Conservation (phyloP, 2,113 vertebrate genomes). For the Brachypteracias leptosomus region DNA sequence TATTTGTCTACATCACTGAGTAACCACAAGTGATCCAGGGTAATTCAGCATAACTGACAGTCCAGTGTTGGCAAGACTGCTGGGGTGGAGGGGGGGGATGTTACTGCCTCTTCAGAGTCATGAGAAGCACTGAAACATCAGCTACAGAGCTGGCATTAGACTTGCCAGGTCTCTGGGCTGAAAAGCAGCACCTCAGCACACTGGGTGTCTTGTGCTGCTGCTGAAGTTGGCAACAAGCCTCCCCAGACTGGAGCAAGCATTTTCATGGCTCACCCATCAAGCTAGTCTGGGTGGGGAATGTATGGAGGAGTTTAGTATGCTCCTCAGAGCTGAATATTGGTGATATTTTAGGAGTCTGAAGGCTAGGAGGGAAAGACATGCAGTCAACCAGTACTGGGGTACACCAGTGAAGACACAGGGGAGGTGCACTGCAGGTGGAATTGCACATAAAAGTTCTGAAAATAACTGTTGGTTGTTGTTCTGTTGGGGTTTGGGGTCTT, state of each 20-base stretch:
- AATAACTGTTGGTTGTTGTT: background rate
- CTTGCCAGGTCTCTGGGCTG: background rate
- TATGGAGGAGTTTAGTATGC: background rate
- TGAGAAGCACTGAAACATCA: background rate
- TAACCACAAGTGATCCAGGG: background rate
- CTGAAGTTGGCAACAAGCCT: background rate
- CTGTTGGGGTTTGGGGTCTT: background rate
- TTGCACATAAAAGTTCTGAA: background rate
- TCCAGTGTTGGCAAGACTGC: background rate
- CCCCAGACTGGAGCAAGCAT: background rate
- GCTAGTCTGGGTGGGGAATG: background rate
- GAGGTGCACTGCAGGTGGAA: background rate
- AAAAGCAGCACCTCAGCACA: background rate
- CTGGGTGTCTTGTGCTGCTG: background rate
- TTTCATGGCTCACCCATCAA: background rate
- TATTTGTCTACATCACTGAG: constrained; percentile 22
- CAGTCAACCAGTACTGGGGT: background rate
- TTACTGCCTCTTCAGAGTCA: background rate
- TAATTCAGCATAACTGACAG: background rate
- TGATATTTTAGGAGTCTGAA: background rate
- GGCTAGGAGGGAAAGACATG: background rate
- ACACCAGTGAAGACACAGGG: background rate
- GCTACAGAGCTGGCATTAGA: background rate
- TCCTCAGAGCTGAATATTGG: background rate
- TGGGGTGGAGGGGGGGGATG: background rate